Percentiles rank a stretch among this genome's conserved stretches.
Conservation (phyloP, 1,140 invertebrate species). For the Zaprionus nigranus region DNA sequence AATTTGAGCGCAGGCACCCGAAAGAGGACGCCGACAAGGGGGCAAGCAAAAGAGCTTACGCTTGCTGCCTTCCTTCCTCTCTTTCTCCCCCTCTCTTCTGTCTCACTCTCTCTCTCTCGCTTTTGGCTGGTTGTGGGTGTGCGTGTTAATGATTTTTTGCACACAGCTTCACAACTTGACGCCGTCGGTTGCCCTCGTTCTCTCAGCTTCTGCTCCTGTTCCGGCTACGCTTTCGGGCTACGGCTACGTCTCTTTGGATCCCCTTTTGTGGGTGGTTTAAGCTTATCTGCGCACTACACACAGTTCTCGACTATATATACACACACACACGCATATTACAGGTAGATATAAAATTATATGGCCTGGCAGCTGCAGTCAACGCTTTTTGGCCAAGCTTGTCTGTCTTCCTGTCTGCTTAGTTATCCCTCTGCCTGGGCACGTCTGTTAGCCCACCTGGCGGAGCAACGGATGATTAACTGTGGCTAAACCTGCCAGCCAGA, state of each 20-base stretch:
- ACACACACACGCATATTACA: too few species aligned
- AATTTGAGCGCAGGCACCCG: slow-evolving; percentile 68
- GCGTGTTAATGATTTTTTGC: slow-evolving; percentile 84
- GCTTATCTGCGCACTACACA: slow-evolving; percentile 15
- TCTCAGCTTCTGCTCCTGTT: slow-evolving; percentile 47
- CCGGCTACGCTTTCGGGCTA: slow-evolving; percentile 5
- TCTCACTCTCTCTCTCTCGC: not conserved
- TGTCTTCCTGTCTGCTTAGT: slow-evolving; percentile 5
- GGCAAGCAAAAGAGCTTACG: not conserved
- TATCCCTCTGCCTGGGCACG: slow-evolving; percentile 32
- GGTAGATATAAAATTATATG: slow-evolving; percentile 69
- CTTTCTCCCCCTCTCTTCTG: not conserved
- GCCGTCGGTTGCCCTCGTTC: slow-evolving; percentile 27
- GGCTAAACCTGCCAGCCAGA: slow-evolving; percentile 8
- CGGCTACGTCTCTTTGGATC: not conserved
- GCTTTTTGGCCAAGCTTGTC: slow-evolving; percentile 33
- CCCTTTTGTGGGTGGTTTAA: slow-evolving; percentile 40
- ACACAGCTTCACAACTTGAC: slow-evolving; percentile 82
- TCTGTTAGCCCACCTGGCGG: slow-evolving; percentile 25
- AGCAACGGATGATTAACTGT: slow-evolving; percentile 44
- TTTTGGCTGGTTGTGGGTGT: slow-evolving; percentile 54
- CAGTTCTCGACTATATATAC: slow-evolving; percentile 3
- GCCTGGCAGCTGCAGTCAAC: slow-evolving; percentile 70
- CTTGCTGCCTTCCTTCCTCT: not conserved
- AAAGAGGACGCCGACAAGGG: slow-evolving; percentile 2